Conservation (phyloP, 1,140 invertebrate species). For the Chionoecetes opilio region DNA sequence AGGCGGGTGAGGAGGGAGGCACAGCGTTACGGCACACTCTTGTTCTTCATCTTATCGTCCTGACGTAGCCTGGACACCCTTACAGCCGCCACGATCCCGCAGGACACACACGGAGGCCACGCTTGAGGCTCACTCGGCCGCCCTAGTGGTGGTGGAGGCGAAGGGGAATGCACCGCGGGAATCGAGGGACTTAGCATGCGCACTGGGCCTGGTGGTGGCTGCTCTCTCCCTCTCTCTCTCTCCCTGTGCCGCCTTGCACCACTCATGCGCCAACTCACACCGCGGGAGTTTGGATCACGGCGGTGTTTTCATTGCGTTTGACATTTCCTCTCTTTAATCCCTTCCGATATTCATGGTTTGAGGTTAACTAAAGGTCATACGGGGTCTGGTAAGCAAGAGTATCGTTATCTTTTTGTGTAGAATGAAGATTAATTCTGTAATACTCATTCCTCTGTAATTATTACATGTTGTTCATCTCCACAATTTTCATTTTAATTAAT, state of each 20-base stretch:
- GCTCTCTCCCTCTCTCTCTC: neutral
- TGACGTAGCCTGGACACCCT: too few relatives aligned
- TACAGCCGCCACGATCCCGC: neutral
- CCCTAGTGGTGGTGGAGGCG: neutral
- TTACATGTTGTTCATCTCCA: too few relatives aligned
- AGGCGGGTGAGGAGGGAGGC: neutral
- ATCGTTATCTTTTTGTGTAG: too few relatives aligned
- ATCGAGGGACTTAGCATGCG: neutral
- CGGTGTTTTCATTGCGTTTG: conserved; percentile 19
- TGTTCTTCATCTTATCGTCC: too few relatives aligned
- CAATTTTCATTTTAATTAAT: too few relatives aligned
- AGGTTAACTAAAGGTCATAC: neutral
- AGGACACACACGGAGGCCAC: neutral
- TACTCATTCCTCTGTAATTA: too few relatives aligned
- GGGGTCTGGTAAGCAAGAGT: neutral
- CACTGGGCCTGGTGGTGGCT: neutral
- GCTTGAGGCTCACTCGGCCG: neutral
- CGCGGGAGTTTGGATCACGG: neutral
- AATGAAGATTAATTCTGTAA: too few relatives aligned
- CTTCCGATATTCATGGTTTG: neutral
- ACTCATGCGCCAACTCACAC: neutral
- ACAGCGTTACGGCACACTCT: too few relatives aligned
- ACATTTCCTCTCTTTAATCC: neutral
- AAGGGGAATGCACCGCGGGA: neutral
- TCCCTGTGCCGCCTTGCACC: neutral